Evolutionary conservation across 1,140 invertebrate genomes (phyloP), one percentile per base, ranked within the genome.

Genomic region (Thrips palmi): DNA sequence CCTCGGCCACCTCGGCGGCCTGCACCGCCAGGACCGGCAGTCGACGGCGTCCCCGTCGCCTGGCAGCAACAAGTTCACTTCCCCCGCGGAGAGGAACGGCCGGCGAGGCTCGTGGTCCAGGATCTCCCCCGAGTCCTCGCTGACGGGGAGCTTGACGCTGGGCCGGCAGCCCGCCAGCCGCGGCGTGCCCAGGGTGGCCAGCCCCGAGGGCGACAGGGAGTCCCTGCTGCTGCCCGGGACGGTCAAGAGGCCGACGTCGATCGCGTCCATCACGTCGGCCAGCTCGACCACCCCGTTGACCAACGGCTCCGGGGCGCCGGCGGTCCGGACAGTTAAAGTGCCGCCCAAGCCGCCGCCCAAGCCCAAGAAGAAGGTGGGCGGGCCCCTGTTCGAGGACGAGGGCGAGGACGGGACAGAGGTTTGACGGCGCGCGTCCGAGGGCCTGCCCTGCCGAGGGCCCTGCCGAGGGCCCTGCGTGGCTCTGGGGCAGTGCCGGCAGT

Each of bases 321-420:
- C 47, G 55, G 61, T 29, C 17, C 47, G 63, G 48, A 55, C 63
- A 53, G 59, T 60, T 57, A 85, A 84, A 57, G 70, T 82, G 15
- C 78, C 81, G 11, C 80, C 81, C 1, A 65, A 77, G 51, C 78
- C 78, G 20, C 77, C 77, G 7, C 79, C 79, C 2, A 82, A 81
- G 44, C 79, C 79, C 1, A 81, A 80, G 50, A 77, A 77, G 60
- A 82, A 78, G 49, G 8, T 64, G 63, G 28, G 59, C 54, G 46
- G 69, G 66, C 77, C 78, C 20, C 53, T 82, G 28, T 83, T 81
- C 47, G 77, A 84, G 49, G 81, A 86, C 50, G 80, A 86, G 57
- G 77, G 77, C 8, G 80, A 84, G 50, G 80, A 86, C 47, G 81
- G 81, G 27, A 86, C 80, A 47, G 80, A 84, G 65, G 80, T 86